Evolutionary conservation across 2,113 vertebrate species (phyloP).

Genomic region (Otocyon megalotis): DNA sequence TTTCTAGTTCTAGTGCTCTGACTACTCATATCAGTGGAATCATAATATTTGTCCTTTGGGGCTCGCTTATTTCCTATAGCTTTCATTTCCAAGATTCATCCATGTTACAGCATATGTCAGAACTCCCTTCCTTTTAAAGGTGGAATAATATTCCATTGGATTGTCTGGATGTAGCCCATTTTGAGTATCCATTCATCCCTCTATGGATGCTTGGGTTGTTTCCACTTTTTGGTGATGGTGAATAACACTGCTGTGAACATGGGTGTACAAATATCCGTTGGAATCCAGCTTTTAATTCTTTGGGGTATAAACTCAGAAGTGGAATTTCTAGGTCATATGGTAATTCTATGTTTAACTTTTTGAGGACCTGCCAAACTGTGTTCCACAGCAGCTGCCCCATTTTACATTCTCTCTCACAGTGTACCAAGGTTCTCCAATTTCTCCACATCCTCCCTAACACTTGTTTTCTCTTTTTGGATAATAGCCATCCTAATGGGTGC

Average conservation of each 20-base stretch:
- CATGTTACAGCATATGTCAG: neutral
- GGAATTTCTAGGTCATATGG: neutral
- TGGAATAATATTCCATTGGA: no score
- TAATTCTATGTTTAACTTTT: neutral
- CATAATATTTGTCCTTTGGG: neutral
- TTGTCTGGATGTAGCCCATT: neutral
- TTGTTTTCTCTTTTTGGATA: neutral
- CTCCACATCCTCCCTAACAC: neutral
- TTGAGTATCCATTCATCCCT: neutral
- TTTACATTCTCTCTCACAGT: neutral
- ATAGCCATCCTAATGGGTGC: neutral
- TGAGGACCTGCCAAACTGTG: neutral
- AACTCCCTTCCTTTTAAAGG: neutral
- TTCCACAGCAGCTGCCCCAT: neutral
- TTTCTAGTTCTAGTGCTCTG: neutral
- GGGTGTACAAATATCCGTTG: neutral
- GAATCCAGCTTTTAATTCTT: neutral
- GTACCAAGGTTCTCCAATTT: neutral
- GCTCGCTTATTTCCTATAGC: neutral
- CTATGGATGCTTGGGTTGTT: neutral
- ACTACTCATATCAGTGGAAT: no score
- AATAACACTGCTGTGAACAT: neutral
- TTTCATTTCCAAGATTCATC: neutral
- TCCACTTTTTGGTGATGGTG: neutral
- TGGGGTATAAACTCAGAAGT: neutral